A percentile compares a stretch with the other conserved stretches of the same genome.
Conservation (phyloP, 2,888 invertebrate species). For the Hetaerina titia region DNA sequence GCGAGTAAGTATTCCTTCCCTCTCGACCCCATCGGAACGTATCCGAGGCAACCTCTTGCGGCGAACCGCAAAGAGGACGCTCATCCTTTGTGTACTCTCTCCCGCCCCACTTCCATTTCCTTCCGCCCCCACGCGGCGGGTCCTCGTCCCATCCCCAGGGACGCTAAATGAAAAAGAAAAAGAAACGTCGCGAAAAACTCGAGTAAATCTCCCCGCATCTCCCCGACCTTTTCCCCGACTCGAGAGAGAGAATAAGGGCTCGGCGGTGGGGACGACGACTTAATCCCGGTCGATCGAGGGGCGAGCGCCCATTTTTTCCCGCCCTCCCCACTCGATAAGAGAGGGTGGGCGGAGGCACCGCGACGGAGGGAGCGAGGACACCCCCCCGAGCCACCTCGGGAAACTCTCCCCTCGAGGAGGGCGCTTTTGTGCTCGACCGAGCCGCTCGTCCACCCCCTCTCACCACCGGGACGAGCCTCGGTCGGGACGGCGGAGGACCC, state of each 20-base stretch:
- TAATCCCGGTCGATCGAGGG: constrained; percentile 1
- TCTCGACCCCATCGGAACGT: neutral
- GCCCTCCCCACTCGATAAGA: neutral
- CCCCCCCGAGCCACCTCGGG: neutral
- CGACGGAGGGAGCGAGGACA: neutral
- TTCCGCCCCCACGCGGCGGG: neutral
- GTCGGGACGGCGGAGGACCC: neutral
- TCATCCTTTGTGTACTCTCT: neutral
- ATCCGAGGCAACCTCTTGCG: neutral
- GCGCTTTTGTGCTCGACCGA: neutral
- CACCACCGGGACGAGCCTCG: no score
- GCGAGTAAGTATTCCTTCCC: neutral
- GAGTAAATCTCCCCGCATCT: neutral
- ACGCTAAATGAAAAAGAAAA: neutral
- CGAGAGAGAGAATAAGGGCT: neutral
- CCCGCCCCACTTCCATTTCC: neutral
- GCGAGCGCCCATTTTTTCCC: constrained; percentile 16
- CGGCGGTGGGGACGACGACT: neutral
- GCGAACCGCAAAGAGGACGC: neutral
- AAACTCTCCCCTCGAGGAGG: neutral
- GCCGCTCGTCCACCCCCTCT: neutral
- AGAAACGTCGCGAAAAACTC: neutral
- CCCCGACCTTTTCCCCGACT: constrained; percentile 17
- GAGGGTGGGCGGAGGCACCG: neutral
- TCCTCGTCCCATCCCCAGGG: neutral